Base-by-base conservation (phyloP, 2,797 vertebrate genomes). In the Graptemys geographica region DNA sequence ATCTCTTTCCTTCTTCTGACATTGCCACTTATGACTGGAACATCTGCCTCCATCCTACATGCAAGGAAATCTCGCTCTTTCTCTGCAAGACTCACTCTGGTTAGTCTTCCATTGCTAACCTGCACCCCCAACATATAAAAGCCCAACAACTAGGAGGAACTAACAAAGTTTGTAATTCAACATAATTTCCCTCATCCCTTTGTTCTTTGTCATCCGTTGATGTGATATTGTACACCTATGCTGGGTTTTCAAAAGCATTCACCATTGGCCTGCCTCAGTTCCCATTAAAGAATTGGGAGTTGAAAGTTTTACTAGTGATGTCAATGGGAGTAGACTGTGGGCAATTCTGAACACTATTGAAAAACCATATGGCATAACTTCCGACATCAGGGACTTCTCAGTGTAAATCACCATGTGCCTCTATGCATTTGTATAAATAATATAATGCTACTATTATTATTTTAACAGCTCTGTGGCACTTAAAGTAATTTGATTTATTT, bases 301-400 rank as follows among this genome's bases (percentile, higher is more conserved):
- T 2, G 0, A 13, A 5, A 94, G 72, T 82, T 84, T 81, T 69
- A 80, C 51, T 79, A 21, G 33, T 19, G 11, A 0, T 1, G 15
- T 9, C 3, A 62, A 7, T 23, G 12, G 41, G 2, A 81, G 11
- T 19, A 92, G 55, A 94, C 62, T 28, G 52, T 82, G 69, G 2
- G 3, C 11, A 82, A 4, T 6, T 8, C 21, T 2, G 18, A 2
- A 15, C 57, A 41, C 1, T 80, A 10, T 4, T 56, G 25, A 27
- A 10, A 6, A 52, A 55, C 86, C 84, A 72, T 51, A 78, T 3
- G 7, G n/a, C 2, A 44, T 41, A 72, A 56, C 59, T 89, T 87
- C 9, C 19, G 19, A 37, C 4, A 5, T 37, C 18, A 11, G 57
- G 28, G 12, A 62, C 28, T 62, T 62, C 31, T 62, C 57, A 62